phyloP scores from a whole-genome alignment of 2,113 vertebrate species.

The Lophius piscatorius region DNA sequence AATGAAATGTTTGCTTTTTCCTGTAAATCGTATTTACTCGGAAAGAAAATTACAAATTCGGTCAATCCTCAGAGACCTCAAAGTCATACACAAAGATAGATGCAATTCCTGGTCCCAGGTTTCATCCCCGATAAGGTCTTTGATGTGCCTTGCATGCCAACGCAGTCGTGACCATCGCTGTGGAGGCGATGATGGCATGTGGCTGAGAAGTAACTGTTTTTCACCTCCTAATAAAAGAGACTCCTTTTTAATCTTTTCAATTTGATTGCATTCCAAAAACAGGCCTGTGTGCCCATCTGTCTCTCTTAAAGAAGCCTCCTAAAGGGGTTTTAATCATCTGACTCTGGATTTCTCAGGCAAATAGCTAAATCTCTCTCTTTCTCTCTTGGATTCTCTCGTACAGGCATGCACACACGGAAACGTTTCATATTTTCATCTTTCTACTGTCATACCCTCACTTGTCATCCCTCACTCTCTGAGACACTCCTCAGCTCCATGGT shows the following conservation, averaged over 20 bases:
- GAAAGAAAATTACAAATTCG: conserved; percentile 45
- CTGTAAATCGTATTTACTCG: conserved; percentile 22
- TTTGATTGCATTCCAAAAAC: conserved; percentile 79
- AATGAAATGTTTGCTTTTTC: conserved; percentile 5
- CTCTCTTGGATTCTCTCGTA: conserved; percentile 41
- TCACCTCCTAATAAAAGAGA: conserved; percentile 78
- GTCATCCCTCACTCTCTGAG: conserved; percentile 16
- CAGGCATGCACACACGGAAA: background rate
- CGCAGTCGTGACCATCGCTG: conserved; percentile 70
- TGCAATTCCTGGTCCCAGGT: conserved; percentile 62
- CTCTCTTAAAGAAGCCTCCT: conserved; percentile 80
- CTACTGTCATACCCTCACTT: conserved; percentile 52
- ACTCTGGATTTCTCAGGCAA: conserved; percentile 74
- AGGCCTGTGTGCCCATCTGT: conserved; percentile 78
- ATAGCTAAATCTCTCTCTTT: conserved; percentile 68
- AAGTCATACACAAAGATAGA: conserved; percentile 52
- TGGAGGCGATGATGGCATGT: conserved; percentile 74
- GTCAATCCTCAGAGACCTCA: conserved; percentile 45
- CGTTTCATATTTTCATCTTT: conserved; percentile 59
- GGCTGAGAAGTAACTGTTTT: conserved; percentile 78
- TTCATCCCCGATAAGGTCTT: conserved; percentile 59
- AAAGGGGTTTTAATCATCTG: conserved; percentile 81
- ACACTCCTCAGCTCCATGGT: conserved; percentile 60
- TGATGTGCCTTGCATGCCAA: conserved; percentile 64
- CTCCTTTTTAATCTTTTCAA: conserved; percentile 76